Conservation (phyloP, 2,113 vertebrate genomes). For the Pachypanchax playfairii region DNA sequence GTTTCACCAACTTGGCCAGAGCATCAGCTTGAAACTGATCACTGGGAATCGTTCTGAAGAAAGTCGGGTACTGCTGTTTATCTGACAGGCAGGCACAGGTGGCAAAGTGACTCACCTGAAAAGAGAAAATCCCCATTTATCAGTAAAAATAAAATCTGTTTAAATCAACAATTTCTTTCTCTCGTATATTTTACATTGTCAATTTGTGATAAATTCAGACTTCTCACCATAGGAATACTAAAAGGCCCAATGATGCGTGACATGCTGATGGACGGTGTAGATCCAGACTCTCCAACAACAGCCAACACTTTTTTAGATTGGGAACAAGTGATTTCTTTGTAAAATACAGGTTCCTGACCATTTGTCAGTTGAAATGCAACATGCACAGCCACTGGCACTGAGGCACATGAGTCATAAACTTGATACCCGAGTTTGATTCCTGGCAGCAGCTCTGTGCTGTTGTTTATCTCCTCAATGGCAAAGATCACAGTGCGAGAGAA, state of each 20-base stretch:
- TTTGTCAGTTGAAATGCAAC: conserved; percentile 1
- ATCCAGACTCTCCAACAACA: not conserved
- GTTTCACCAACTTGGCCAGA: too few species aligned
- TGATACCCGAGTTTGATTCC: conserved; percentile 1
- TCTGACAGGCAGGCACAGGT: too few species aligned
- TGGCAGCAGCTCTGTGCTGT: conserved; percentile 4
- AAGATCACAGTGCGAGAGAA: conserved; percentile 3
- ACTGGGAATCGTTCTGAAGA: not conserved
- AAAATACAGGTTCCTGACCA: not conserved
- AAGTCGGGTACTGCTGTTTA: too few species aligned
- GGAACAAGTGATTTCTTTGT: not conserved
- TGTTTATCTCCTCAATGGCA: conserved; percentile 3
- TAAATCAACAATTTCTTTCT: too few species aligned
- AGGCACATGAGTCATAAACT: not conserved
- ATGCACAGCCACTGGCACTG: not conserved
- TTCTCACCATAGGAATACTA: not conserved
- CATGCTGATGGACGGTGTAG: not conserved
- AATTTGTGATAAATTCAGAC: too few species aligned
- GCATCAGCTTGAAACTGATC: too few species aligned
- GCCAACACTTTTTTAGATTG: not conserved
- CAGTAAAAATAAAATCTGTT: too few species aligned
- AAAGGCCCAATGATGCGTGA: not conserved
- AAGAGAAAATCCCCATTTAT: too few species aligned
- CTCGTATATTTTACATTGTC: too few species aligned
- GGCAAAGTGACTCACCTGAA: too few species aligned